Base-by-base conservation (phyloP, 23 tunicate genomes). In the Diplosoma virens region DNA sequence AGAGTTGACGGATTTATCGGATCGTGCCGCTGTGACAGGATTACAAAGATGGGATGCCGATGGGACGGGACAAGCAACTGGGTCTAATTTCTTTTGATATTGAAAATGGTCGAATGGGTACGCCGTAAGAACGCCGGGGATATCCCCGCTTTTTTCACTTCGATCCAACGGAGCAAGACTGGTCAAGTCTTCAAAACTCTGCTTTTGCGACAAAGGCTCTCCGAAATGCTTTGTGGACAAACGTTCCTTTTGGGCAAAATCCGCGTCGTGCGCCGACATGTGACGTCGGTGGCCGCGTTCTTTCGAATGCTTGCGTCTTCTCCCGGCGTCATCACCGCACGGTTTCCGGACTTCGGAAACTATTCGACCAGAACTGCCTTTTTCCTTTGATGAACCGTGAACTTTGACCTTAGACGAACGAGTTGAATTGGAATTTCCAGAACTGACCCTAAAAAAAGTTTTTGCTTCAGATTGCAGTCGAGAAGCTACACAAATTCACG, bases 101-200 rank as follows among this genome's bases (percentile, higher is more conserved):
- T 9, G 16, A 45, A 9, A 45, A 9, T 11, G 52, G 52, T 45
- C 16, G 16, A 45, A 45, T 45, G 16, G 14, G 16, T 9, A 16
- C 17, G 50, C 50, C 14, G 52, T 18, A 17, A 16, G 52, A 5
- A 27, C n/a, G 6, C 30, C 17, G 11, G 36, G 69, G 2, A 3
- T 5, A 25, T 23, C 24, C 3, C 6, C 9, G 50, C 52, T 67
- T 55, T n/a, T 55, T 4, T 55, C 61, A 1, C 67, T 37, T 11
- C 67, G 25, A 33, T 67, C 67, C 24, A 29, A 32, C 1, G 67
- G 53, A 2, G 65, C 67, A 14, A 26, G 27, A 20, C 25, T 61
- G 20, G 70, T 35, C 41, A 81, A 47, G 58, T 81, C 86, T 25
- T 81, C 86, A 11, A 71, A 45, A 29, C 86, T 81, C 35, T 81